Conservation (phyloP, 2,797 vertebrate genomes). For the Lates japonicus region DNA sequence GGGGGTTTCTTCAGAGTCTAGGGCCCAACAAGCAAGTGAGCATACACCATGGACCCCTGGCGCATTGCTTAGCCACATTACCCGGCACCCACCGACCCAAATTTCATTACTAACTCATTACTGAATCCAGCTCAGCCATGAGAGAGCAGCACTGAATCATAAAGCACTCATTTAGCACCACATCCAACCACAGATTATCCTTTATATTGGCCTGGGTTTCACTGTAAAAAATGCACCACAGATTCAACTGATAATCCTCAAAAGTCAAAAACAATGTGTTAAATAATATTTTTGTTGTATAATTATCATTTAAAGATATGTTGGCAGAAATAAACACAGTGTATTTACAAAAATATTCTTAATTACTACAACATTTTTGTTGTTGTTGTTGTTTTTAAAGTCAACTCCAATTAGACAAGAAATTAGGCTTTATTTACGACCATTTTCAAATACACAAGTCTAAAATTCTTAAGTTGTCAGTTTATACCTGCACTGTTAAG, state of each 20-base stretch:
- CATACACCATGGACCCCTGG: conserved; percentile 67
- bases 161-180: conserved; percentile 86
- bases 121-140: conserved; percentile 75
- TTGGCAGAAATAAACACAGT: background rate
- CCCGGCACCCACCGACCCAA: conserved; percentile 83
- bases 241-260: conserved; percentile 30
- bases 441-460: background rate
- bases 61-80: conserved; percentile 89
- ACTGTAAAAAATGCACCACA: conserved; percentile 46
- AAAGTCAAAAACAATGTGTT: background rate
- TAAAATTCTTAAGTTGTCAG: background rate
- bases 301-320: background rate
- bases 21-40: conserved; percentile 83
- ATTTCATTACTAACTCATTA: conserved; percentile 90
- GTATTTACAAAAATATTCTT: background rate
- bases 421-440: background rate
- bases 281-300: background rate
- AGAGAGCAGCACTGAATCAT: conserved; percentile 81
- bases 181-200: conserved; percentile 82
- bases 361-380: background rate
- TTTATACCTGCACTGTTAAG: background rate
- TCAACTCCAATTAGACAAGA: background rate
- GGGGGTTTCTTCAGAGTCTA: conserved; percentile 85
- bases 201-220: conserved; percentile 64
- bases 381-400: background rate